These are phyloP conservation scores for Oreochromis spilurus DNA, from an alignment of 2,113 vertebrate genomes.

Conservation along the genomic window DNA sequence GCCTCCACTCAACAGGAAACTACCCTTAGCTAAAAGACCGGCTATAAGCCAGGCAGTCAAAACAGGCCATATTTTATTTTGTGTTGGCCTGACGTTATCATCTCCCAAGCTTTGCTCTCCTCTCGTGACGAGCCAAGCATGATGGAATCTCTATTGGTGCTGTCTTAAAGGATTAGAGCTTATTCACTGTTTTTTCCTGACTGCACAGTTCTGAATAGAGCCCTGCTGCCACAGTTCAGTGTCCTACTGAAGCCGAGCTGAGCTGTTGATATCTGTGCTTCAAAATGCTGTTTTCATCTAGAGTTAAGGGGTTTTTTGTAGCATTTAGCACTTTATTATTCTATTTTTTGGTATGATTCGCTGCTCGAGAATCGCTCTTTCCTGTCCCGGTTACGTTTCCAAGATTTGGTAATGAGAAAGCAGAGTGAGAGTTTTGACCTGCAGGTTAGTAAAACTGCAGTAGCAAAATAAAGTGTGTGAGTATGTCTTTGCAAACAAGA, in stretches of 20 bases:
- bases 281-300: not conserved
- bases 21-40: conserved; percentile 35
- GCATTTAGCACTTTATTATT: not conserved
- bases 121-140: conserved; percentile 54
- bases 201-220: conserved; percentile 46
- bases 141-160: conserved; percentile 62
- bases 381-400: conserved; percentile 1
- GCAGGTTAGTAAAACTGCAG: conserved; percentile 25
- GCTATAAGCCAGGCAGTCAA: conserved; percentile 57
- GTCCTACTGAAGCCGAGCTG: conserved; percentile 20
- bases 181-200: conserved; percentile 54
- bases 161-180: conserved; percentile 63
- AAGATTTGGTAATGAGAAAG: conserved; percentile 33
- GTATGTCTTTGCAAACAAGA: conserved; percentile 44
- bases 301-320: fast-evolving
- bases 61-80: conserved; percentile 64
- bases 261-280: not conserved
- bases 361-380: conserved; percentile 14
- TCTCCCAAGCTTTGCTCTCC: conserved; percentile 46
- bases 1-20: conserved; percentile 55
- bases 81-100: conserved; percentile 49
- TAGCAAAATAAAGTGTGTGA: conserved; percentile 36
- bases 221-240: conserved; percentile 29
- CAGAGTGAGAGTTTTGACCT: conserved; percentile 41
- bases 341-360: not conserved